Conservation (phyloP, 2,888 invertebrate species). For the Drosophila eohydei region DNA sequence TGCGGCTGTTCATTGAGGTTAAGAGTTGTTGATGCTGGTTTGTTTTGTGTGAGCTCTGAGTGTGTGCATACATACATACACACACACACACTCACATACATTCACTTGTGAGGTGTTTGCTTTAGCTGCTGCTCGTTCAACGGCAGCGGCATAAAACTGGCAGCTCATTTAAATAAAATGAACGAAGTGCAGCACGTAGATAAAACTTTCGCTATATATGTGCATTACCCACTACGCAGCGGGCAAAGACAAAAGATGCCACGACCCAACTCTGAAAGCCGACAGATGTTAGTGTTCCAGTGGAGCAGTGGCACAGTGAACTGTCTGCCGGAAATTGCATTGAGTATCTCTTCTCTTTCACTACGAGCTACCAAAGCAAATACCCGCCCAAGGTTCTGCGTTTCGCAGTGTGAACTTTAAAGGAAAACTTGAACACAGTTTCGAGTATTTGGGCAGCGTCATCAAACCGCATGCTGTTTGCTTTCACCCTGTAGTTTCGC, state of each 20-base stretch:
- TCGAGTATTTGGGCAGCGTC: slow-evolving; percentile 31
- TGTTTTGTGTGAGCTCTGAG: slow-evolving; percentile 37
- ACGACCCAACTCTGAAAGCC: slow-evolving; percentile 50
- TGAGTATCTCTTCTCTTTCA: slow-evolving; percentile 32
- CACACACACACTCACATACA: neutral
- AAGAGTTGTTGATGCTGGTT: slow-evolving; percentile 64
- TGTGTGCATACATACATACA: neutral
- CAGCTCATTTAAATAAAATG: slow-evolving; percentile 63
- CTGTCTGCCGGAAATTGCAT: slow-evolving; percentile 69
- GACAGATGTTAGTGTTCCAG: slow-evolving; percentile 66
- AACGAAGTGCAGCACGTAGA: slow-evolving; percentile 11
- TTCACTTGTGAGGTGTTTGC: slow-evolving; percentile 28
- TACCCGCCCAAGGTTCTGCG: slow-evolving; percentile 9
- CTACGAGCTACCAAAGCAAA: slow-evolving; percentile 12
- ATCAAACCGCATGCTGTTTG: slow-evolving; percentile 18
- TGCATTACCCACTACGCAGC: slow-evolving; percentile 9
- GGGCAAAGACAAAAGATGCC: slow-evolving; percentile 13
- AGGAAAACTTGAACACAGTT: slow-evolving; percentile 32
- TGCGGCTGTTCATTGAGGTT: slow-evolving; percentile 71
- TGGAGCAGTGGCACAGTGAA: slow-evolving; percentile 32
- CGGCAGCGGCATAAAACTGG: slow-evolving; percentile 33
- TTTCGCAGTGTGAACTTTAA: slow-evolving; percentile 33
- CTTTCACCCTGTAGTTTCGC: slow-evolving; percentile 11
- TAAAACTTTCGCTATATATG: slow-evolving; percentile 11
- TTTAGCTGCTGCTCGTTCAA: slow-evolving; percentile 29